A percentile compares a stretch with the other conserved stretches of the same genome.
phyloP scores from a whole-genome alignment of 2,113 vertebrate genomes.

The Candoia aspera region DNA sequence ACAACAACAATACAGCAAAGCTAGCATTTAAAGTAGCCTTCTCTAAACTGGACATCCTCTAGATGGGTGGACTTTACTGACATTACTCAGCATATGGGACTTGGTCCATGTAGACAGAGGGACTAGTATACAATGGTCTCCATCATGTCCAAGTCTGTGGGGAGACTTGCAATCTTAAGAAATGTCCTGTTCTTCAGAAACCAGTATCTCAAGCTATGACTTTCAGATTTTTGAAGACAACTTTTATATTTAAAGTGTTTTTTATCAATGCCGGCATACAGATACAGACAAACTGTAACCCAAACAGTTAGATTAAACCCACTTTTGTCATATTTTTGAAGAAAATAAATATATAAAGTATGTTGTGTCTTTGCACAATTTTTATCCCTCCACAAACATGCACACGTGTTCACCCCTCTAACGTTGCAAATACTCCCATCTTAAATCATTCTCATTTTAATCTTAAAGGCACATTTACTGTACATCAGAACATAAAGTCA shows the following conservation, averaged over 20 bases:
- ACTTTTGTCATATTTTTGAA: neutral
- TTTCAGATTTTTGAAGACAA: neutral
- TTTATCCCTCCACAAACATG: neutral
- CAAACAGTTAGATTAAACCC: neutral
- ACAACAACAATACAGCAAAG: neutral
- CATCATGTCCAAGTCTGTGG: neutral
- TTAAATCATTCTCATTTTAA: neutral
- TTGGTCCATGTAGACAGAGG: too few species aligned
- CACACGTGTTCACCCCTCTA: neutral
- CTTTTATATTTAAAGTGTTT: neutral
- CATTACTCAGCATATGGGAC: too few species aligned
- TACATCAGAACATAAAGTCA: neutral
- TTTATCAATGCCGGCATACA: neutral
- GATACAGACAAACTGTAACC: neutral
- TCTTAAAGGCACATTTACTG: rapidly evolving
- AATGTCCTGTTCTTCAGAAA: neutral
- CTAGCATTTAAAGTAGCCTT: neutral
- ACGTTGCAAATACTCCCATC: neutral
- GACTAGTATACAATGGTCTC: too few species aligned
- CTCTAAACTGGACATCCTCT: neutral
- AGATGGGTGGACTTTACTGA: too few species aligned
- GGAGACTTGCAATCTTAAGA: neutral
- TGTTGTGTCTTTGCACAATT: neutral
- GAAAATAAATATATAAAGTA: neutral
- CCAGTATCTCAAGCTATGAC: neutral